These are phyloP conservation scores for Pomacea canaliculata DNA, from an alignment of 2,888 invertebrate genomes.

Conservation along the genomic window DNA sequence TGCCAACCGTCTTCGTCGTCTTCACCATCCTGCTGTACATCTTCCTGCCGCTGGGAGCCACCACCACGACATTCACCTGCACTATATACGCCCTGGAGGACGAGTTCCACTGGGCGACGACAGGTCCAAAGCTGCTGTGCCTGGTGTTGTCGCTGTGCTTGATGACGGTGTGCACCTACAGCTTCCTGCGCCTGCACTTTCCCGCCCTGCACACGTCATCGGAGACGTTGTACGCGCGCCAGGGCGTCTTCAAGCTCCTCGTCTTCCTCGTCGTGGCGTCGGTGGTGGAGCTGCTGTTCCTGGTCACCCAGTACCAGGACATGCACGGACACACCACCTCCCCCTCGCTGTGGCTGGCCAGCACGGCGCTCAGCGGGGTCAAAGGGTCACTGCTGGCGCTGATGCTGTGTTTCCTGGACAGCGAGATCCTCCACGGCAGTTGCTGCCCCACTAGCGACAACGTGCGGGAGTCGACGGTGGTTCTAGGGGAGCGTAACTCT, in stretches of 20 bases:
- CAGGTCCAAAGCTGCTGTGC: conserved; percentile 18
- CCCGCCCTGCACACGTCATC: conserved; percentile 15
- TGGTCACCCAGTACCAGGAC: conserved; percentile 4
- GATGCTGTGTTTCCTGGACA: conserved; percentile 8
- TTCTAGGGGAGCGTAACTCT: too few relatives aligned
- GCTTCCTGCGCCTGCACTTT: conserved; percentile 15
- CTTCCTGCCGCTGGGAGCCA: conserved; percentile 5
- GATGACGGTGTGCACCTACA: conserved; percentile 21
- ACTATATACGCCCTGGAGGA: background rate
- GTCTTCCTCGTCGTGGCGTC: conserved; percentile 3
- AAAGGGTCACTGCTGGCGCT: conserved; percentile 2
- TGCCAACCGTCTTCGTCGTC: conserved; percentile 6
- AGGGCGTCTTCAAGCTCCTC: conserved; percentile 18
- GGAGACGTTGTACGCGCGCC: conserved; percentile 18
- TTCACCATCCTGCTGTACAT: conserved; percentile 19
- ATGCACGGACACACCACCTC: background rate
- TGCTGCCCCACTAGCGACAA: background rate
- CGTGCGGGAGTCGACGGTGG: conserved; percentile 2
- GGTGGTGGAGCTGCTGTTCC: conserved; percentile 10
- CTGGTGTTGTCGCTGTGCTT: conserved; percentile 21
- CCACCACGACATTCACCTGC: conserved; percentile 1
- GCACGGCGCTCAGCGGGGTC: conserved; percentile 3
- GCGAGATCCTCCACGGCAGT: conserved; percentile 14
- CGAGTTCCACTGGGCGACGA: conserved; percentile 21
- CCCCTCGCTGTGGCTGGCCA: background rate